Base-by-base conservation (phyloP, 2,113 vertebrate genomes). In the Solea senegalensis region DNA sequence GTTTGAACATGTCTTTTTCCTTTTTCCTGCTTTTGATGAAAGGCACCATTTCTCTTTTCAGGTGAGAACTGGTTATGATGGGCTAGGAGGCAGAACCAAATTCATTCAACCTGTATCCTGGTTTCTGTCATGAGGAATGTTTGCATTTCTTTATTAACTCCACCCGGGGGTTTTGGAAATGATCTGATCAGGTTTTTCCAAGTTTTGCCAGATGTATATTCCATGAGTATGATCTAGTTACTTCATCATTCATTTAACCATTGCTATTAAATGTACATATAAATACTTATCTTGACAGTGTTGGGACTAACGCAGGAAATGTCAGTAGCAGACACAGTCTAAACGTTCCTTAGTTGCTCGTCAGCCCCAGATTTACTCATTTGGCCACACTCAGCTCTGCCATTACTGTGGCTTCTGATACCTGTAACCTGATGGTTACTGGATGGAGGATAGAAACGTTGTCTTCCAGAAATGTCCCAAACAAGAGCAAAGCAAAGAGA, bases 21-120 rank as follows among this genome's bases (percentile, higher is more conserved):
- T 5, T 28, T 53, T 3, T 4, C 1, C 4, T 21, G 13, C 21
- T 21, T 70, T 52, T 66, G 2, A 59, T 21, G 9, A 58, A 52
- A 21, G 14, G 65, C 21, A 45, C 53, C 82, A 21, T 91, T 88
- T 50, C 64, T 84, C 28, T 5, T 82, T 86, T 52, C 89, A 98
- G 97, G 92, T 99, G 46, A 91, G 92, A 81, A 95, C 40, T 0
- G 98, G 97, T 5, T 99, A 96, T 0, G 96, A 98, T 61, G 97
- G 98, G 26, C 92, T 98, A 52, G 98, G 97, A 81, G 97, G 98
- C 81, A 94, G 97, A 68, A 98, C 95, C 0, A 99, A 96, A 86
- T 98, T 96, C 86, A 95, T 98, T 76, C 95, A 97, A 69, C 95
- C 96, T 67, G 96, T 99, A 99, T 99, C 96, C 95, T 98, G 95